phyloP scores from a whole-genome alignment of 2,888 invertebrate species.

The Mythimna pallens region DNA sequence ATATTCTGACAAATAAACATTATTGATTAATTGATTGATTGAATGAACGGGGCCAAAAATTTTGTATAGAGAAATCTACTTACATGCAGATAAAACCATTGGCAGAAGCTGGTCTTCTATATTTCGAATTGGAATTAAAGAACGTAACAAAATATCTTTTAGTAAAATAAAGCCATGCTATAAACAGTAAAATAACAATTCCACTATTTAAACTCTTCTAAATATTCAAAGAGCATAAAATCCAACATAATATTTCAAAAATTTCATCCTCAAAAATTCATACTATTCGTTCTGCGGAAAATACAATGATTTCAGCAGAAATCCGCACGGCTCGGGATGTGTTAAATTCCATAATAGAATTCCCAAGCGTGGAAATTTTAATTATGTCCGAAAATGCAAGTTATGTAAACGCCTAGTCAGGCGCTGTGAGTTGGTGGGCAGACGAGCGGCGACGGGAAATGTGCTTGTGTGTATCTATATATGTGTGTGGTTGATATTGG shows the following conservation, averaged over 20 bases:
- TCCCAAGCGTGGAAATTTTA: constrained; percentile 75
- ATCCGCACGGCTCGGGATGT: constrained; percentile 56
- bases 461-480: constrained; percentile 19
- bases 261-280: constrained; percentile 44
- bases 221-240: constrained; percentile 8
- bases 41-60: too few species aligned
- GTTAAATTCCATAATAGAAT: constrained; percentile 76
- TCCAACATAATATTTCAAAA: constrained; percentile 28
- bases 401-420: constrained; percentile 73
- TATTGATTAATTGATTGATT: too few species aligned
- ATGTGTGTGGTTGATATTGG: constrained; percentile 8
- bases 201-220: neutral
- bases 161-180: neutral
- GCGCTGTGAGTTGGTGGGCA: constrained; percentile 53
- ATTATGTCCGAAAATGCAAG: constrained; percentile 77
- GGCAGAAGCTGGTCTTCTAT: too few species aligned
- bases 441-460: constrained; percentile 48
- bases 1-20: too few species aligned
- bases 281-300: constrained; percentile 47
- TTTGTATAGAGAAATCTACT: too few species aligned
- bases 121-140: too few species aligned
- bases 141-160: too few species aligned
- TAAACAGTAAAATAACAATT: neutral
- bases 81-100: too few species aligned
- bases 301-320: constrained; percentile 57